Evolutionary conservation across 2,113 vertebrate species (phyloP), one percentile per base, ranked within the genome.

Genomic region (Thomomys bottae): DNA sequence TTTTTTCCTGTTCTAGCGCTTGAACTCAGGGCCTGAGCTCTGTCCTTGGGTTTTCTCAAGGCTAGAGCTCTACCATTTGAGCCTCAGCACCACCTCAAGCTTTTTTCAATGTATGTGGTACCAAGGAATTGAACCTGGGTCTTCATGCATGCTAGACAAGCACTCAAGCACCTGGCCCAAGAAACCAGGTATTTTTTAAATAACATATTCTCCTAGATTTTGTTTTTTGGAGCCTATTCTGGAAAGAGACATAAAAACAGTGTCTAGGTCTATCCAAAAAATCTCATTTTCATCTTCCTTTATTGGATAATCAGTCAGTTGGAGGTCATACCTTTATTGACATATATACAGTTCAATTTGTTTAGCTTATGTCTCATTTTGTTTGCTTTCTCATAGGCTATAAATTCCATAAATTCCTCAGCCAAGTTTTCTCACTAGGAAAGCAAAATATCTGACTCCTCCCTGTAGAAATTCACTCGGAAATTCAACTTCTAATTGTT

Each of bases 1-100:
- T 68, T 38, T 45, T 45, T 36, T 91, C 90, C 61, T 68, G 45
- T n/a, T n/a, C n/a, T n/a, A n/a, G n/a, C n/a, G n/a, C n/a, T n/a
- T n/a, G n/a, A n/a, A n/a, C n/a, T n/a, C n/a, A n/a, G n/a, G n/a
- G n/a, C n/a, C n/a, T n/a, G n/a, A n/a, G n/a, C n/a, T n/a, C n/a
- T n/a, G n/a, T n/a, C n/a, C n/a, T n/a, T n/a, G n/a, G n/a, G n/a
- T n/a, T n/a, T n/a, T n/a, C n/a, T n/a, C n/a, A n/a, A n/a, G n/a
- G n/a, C n/a, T n/a, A n/a, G n/a, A n/a, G n/a, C n/a, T n/a, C n/a
- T n/a, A n/a, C n/a, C n/a, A n/a, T n/a, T n/a, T n/a, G n/a, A n/a
- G n/a, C n/a, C n/a, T n/a, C n/a, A n/a, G n/a, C n/a, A n/a, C n/a
- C n/a, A n/a, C n/a, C n/a, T n/a, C n/a, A n/a, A n/a, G n/a, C n/a